Evolutionary conservation across 2,888 invertebrate genomes (phyloP).

Genomic region (Autographa gamma): DNA sequence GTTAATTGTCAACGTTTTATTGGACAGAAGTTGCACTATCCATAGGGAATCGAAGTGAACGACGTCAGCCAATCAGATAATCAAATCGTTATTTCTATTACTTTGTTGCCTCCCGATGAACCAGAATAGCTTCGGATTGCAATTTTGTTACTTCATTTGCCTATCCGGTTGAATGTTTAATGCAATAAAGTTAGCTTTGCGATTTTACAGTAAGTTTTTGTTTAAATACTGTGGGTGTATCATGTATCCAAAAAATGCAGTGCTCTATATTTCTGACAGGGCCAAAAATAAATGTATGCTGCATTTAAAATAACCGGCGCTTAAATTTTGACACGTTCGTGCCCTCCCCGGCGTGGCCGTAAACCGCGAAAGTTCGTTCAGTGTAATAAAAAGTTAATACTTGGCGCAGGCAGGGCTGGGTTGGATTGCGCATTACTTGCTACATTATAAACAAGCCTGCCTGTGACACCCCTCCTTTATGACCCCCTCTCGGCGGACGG

Average conservation of each 20-base stretch:
- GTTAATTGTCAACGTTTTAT: conserved; percentile 76
- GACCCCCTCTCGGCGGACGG: conserved; percentile 80
- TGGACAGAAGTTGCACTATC: conserved; percentile 69
- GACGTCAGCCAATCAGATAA: conserved; percentile 46
- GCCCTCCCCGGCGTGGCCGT: conserved; percentile 73
- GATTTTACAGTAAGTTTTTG: neutral
- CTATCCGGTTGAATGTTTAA: neutral
- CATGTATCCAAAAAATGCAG: conserved; percentile 45
- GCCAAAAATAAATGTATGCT: conserved; percentile 51
- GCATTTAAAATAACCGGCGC: conserved; percentile 63
- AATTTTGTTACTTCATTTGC: conserved; percentile 16
- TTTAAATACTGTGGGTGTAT: neutral
- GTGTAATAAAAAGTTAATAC: conserved; percentile 87
- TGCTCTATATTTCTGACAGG: conserved; percentile 45
- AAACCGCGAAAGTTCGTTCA: conserved; percentile 83
- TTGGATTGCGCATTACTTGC: conserved; percentile 85
- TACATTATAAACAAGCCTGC: conserved; percentile 87
- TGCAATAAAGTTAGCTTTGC: neutral
- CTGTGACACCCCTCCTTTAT: conserved; percentile 85
- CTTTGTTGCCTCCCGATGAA: conserved; percentile 23
- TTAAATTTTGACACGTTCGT: conserved; percentile 72
- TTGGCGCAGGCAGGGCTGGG: conserved; percentile 77
- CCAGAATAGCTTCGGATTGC: conserved; percentile 15
- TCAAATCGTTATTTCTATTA: conserved; percentile 44
- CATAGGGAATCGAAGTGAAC: conserved; percentile 56